Evolutionary conservation across 2,113 vertebrate species (phyloP), one percentile per base, ranked within the genome.

Genomic region (Fulmarus glacialis): DNA sequence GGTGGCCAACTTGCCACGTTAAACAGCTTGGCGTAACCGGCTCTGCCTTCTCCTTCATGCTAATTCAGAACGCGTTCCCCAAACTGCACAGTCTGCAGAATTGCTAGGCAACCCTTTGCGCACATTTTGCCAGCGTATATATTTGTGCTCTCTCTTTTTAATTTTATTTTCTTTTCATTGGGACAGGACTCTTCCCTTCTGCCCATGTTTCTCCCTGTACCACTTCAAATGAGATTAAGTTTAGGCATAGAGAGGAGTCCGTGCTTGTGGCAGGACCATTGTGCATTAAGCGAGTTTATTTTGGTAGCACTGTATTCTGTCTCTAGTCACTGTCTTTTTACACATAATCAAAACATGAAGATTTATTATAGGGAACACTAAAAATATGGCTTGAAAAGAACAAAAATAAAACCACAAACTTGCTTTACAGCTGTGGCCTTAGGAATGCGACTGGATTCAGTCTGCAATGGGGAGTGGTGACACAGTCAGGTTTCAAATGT

Each of bases 311-410:
- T 94, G 91, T 40, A 91, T 47, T 96, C 96, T 93, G 95, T 96
- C 93, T 97, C 90, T 89, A 96, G 95, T 96, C 94, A 87, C 95
- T 94, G 95, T 87, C 94, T 83, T 97, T 96, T 97, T 96, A 60
- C 94, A 96, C 94, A 91, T 96, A 96, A 95, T 91, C 96, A 96
- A 96, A 97, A 95, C 95, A 95, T 53, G 58, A 95, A 93, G 95
- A 97, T 97, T 97, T 97, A 97, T 96, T 97, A 97, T 27, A 97
- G 91, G 87, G 93, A 89, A n/a, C 66, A 82, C 91, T 96, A 91
- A 96, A 97, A 97, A 96, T 95, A 95, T 4, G 59, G 87, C 87
- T 93, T 74, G 74, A 96, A 96, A 94, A 82, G 93, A 96, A 89
- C 42, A 93, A 92, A 97, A 96, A 97, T 96, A 88, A 97, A 97